Evolutionary conservation across 1,140 invertebrate species (phyloP), one percentile per base, ranked within the genome.

Genomic region (Tetragonula clypearis): DNA sequence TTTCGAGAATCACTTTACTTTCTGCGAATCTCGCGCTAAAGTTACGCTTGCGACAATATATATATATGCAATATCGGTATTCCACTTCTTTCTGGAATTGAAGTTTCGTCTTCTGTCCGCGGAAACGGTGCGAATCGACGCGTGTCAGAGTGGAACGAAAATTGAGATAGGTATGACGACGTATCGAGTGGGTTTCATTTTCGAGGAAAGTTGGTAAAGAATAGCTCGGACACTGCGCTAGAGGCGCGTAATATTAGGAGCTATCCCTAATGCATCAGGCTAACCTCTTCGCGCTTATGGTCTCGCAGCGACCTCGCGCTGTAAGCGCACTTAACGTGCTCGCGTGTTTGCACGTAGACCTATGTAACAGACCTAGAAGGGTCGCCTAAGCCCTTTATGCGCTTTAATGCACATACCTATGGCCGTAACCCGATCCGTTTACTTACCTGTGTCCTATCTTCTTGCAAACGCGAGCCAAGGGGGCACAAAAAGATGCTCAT

Each of bases 171-270:
- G 41, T 56, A 12, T 58, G n/a, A 12, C 49, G 26, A 30, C 19
- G 53, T 77, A 84, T 81, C 17, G 58, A 58, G 66, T 66, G 26
- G 68, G 60, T 82, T 88, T 73, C 68, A 86, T 84, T 88, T 71
- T 62, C 30, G 69, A 15, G 65, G 85, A 79, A 89, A 76, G 78
- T 78, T 87, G 89, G 82, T 92, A 91, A 92, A 92, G 92, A 90
- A 91, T 92, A 79, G 41, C 41, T 78, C 69, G 87, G 78, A 12
- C 84, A 71, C 79, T 68, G 79, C 77, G 85, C 41, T 41, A 41
- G 85, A 86, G 85, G 84, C 87, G 90, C 87, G 89, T 91, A 93
- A 92, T 93, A 91, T 92, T 85, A 71, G 41, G 41, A 86, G 87
- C 88, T 86, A 90, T 89, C 88, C 80, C 88, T 30, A 30, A 88